Conservation (phyloP, 2,888 invertebrate species). For the Xanthorhoe spadicearia region DNA sequence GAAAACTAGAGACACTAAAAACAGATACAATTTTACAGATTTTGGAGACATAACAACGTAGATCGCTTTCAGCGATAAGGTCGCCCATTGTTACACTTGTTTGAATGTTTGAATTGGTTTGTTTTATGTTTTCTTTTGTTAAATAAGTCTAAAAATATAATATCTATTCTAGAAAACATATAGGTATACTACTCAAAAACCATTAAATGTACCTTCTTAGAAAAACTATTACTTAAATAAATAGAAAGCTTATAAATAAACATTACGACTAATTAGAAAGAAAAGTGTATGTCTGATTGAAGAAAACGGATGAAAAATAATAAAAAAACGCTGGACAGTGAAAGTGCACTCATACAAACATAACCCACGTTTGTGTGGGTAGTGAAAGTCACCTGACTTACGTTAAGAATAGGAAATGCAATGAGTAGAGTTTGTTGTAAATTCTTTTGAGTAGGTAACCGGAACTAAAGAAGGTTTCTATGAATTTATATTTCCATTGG, state of each 20-base stretch:
- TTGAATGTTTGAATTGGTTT: too few species aligned
- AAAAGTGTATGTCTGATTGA: conserved; percentile 36
- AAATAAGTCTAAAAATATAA: too few species aligned
- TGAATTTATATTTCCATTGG: too few species aligned
- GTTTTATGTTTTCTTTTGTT: too few species aligned
- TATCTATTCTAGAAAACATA: too few species aligned
- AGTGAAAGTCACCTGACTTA: conserved; percentile 70
- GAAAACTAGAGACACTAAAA: too few species aligned
- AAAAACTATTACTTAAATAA: background rate
- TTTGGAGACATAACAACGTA: too few species aligned
- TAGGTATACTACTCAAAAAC: too few species aligned
- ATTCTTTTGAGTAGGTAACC: conserved; percentile 5
- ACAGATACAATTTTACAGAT: too few species aligned
- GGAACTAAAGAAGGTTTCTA: background rate
- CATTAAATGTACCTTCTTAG: background rate
- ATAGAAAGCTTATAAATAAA: conserved; percentile 37
- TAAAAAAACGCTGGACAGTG: conserved; percentile 64
- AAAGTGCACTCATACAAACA: conserved; percentile 73
- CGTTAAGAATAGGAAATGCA: conserved; percentile 44
- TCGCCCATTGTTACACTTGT: too few species aligned
- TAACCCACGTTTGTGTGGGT: conserved; percentile 62
- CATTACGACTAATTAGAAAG: conserved; percentile 35
- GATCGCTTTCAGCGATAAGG: too few species aligned
- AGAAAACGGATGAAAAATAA: conserved; percentile 64
- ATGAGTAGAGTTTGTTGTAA: conserved; percentile 50